Evolutionary conservation across 2,888 invertebrate genomes (phyloP), one percentile per base, ranked within the genome.

Genomic region (Ophion costatus): DNA sequence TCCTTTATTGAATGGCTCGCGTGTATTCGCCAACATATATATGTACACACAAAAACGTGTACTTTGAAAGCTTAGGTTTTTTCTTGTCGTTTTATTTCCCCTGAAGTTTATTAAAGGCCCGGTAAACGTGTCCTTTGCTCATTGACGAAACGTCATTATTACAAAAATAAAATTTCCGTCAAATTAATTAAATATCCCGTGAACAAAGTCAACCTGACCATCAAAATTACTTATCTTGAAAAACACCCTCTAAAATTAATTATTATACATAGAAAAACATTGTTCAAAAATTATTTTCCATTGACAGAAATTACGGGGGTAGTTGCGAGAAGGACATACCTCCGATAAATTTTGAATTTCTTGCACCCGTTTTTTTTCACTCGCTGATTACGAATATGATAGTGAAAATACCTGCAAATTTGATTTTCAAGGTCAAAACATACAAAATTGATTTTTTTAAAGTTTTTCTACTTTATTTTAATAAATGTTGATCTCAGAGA

Each of bases 51-150:
- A 57, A 20, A 57, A 38, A 42, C 67, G 59, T 38, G 38, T 45
- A 66, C 20, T 56, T 76, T 51, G 20, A 69, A 63, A 70, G 64
- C 29, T 81, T 33, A 61, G 74, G 71, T 69, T 51, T 45, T 78
- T 80, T 79, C 85, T 88, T 88, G 89, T 84, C 61, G 85, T 87
- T 89, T 90, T 90, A 88, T 61, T 84, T 80, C 67, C 57, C 88
- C 88, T 87, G 88, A 86, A 74, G 74, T 70, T 76, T 17, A 71
- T 56, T 64, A 42, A 56, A 79, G 81, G 61, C 24, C 45, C 17
- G n/a, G 84, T 87, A 90, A 89, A 88, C 87, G 88, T 88, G 89
- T 85, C 89, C 67, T 24, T 45, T 24, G 64, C 70, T 69, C 64
- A 66, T 66, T 56, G 57, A 14, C 42, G 33, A 51, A 57, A 63